Conservation (phyloP, 2,797 vertebrate species). For the Smutsia temminckii region DNA sequence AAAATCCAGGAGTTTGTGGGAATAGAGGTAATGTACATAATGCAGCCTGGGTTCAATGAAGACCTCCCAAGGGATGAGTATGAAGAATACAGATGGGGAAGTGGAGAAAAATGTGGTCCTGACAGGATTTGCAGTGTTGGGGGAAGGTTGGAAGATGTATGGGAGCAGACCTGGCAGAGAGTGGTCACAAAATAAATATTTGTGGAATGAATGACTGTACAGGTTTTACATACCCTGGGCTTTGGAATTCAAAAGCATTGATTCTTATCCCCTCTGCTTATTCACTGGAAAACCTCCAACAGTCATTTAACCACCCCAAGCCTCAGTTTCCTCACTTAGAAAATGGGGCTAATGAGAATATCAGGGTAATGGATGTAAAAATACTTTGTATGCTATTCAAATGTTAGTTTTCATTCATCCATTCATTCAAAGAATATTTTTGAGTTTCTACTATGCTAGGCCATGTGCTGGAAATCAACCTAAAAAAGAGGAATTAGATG, state of each 20-base stretch:
- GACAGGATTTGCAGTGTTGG: not conserved
- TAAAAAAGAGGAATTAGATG: constrained; percentile 30
- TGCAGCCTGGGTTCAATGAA: not conserved
- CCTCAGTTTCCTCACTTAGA: constrained; percentile 51
- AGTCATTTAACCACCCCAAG: constrained; percentile 1
- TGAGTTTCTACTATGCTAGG: not conserved
- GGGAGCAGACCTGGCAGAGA: not conserved
- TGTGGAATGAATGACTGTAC: not conserved
- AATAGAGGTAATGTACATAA: not conserved
- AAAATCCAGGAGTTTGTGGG: not conserved
- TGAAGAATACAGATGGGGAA: not conserved
- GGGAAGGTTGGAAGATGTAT: not conserved
- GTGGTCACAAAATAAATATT: constrained; percentile 10
- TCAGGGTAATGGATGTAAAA: not conserved
- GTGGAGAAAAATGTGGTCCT: not conserved
- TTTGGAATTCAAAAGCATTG: not conserved
- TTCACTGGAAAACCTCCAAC: constrained; percentile 8
- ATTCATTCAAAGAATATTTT: constrained; percentile 23
- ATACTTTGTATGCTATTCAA: not conserved
- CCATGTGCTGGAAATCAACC: not conserved
- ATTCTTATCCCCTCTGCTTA: not conserved
- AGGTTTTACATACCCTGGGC: not conserved
- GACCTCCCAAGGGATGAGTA: not conserved
- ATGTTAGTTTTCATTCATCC: not conserved
- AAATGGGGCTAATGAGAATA: constrained; percentile 34